phyloP scores from a whole-genome alignment of 2,888 invertebrate genomes.

The Operophtera brumata region DNA sequence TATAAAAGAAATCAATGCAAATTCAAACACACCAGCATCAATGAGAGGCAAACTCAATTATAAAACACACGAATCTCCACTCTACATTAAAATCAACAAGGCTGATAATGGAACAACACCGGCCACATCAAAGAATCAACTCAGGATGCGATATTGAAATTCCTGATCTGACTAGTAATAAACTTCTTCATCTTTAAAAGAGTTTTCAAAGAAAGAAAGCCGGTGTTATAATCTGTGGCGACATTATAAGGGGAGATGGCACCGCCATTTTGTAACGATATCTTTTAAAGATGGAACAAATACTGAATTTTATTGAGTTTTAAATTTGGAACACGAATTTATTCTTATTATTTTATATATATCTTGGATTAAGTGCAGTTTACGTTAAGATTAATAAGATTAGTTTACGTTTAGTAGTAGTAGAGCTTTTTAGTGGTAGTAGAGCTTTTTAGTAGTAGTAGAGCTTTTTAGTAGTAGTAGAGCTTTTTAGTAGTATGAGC shows the following conservation, averaged over 20 bases:
- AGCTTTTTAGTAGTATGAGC: no score
- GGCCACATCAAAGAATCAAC: conserved; percentile 71
- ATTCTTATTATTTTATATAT: conserved; percentile 2
- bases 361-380: neutral
- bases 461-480: no score
- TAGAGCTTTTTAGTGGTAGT: no score
- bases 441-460: no score
- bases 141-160: conserved; percentile 78
- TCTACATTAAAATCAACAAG: conserved; percentile 11
- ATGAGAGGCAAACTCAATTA: conserved; percentile 1
- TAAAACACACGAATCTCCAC: conserved; percentile 9
- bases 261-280: conserved; percentile 31
- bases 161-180: conserved; percentile 79
- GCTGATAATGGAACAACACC: conserved; percentile 27
- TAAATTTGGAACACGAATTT: conserved; percentile 20
- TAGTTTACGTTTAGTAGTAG: no score
- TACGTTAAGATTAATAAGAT: no score
- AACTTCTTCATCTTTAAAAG: conserved; percentile 56
- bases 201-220: conserved; percentile 32
- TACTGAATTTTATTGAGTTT: conserved; percentile 24
- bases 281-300: conserved; percentile 28
- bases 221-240: conserved; percentile 32
- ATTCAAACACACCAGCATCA: conserved; percentile 16
- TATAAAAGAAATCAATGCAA: conserved; percentile 22
- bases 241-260: conserved; percentile 30